Base-by-base conservation (phyloP, 2,113 vertebrate species). In the Tachysurus vachellii region DNA sequence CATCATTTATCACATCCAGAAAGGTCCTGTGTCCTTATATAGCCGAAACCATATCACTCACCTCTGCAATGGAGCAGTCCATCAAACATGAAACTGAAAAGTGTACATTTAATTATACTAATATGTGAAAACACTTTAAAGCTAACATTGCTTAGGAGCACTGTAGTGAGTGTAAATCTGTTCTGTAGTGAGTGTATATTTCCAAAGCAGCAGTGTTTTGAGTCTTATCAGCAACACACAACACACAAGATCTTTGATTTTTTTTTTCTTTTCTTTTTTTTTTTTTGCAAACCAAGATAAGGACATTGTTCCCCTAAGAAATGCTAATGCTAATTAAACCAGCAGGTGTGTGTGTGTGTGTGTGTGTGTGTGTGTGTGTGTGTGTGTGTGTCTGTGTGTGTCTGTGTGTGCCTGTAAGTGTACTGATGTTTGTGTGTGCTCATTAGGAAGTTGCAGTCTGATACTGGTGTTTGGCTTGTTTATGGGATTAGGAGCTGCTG, bases 1-100 rank as follows among this genome's bases (percentile, higher is more conserved):
- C 70, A 70, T 87, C 70, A 21, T 76, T 83, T 87, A 54, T 83
- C 68, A 75, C 56, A 87, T 76, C 56, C 31, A 44, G 47, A 86
- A 80, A 42, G 42, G 62, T 7, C 84, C 44, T 3, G 19, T 77
- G 56, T 86, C 59, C 75, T 81, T 31, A 75, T 68, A 47, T 13
- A 70, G 56, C 42, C 26, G 0, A 19, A n/a, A 57, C 17, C 19
- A 36, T 28, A 87, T 82, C 57, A 76, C 44, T 76, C 68, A 64
- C 13, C 19, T 28, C 70, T 23, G 16, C 70, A 87, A 56, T 21
- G 31, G 31, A 42, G 70, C n/a, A 50, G 73, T 64, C 68, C 56
- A 50, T 76, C 80, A 87, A 75, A 82, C 17, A n/a, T 16, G 68
- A 36, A 42, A 50, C 47, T 50, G 2, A 50, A 75, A 62, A 83